phyloP scores from a whole-genome alignment of 2,888 invertebrate species.

The Drosophila borealis region DNA sequence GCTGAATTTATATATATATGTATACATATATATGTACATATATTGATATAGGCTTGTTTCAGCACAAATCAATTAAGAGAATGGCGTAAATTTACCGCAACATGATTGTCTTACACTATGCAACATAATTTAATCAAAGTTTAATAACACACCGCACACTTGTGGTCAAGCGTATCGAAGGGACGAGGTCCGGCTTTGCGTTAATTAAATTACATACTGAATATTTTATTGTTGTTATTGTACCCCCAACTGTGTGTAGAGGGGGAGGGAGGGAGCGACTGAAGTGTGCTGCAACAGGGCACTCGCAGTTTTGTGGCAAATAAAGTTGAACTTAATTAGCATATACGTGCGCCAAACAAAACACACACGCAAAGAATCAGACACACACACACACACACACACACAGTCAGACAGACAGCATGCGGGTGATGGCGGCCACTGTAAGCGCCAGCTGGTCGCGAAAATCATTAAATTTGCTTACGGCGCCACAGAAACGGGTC shows the following conservation, averaged over 20 bases:
- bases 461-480: constrained; percentile 34
- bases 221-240: constrained; percentile 20
- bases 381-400: constrained; percentile 7
- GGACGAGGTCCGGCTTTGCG: constrained; percentile 12
- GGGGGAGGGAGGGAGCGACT: constrained; percentile 3
- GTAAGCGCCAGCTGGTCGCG: constrained; percentile 48
- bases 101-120: background rate
- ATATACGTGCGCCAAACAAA: constrained; percentile 53
- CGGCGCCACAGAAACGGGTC: constrained; percentile 58
- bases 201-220: constrained; percentile 68
- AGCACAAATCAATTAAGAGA: background rate
- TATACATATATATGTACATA: too few relatives aligned
- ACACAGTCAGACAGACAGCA: constrained; percentile 29
- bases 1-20: too few relatives aligned
- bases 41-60: background rate
- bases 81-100: background rate
- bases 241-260: background rate
- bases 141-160: constrained; percentile 8
- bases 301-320: constrained; percentile 27
- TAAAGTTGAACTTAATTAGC: constrained; percentile 78
- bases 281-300: constrained; percentile 26
- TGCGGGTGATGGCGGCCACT: constrained; percentile 47
- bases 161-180: constrained; percentile 2
- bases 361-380: background rate
- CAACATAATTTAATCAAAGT: constrained; percentile 16